phyloP scores from a whole-genome alignment of 2,888 invertebrate genomes.

The Rhagophthalmus giganteus region DNA sequence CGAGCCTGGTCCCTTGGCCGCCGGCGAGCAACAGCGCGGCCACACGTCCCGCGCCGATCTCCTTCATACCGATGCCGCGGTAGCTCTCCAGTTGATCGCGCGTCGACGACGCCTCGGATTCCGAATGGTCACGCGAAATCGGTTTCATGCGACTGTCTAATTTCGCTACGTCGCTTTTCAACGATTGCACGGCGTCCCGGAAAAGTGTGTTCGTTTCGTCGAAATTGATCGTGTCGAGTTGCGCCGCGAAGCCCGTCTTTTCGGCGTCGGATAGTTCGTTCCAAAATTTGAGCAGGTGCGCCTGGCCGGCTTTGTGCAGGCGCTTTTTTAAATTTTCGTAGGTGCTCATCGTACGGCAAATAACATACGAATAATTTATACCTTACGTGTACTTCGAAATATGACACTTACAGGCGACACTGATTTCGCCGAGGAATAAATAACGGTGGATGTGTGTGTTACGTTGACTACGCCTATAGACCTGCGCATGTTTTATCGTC shows the following conservation, averaged over 20 bases:
- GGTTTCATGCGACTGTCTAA: constrained; percentile 54
- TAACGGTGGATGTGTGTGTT: too few species aligned
- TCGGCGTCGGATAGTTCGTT: neutral
- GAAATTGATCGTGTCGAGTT: neutral
- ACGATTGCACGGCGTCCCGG: neutral
- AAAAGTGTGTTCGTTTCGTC: neutral
- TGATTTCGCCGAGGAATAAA: too few species aligned
- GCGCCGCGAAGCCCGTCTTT: neutral
- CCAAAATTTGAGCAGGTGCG: neutral
- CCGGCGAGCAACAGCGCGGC: constrained; percentile 94
- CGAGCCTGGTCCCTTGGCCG: constrained; percentile 96
- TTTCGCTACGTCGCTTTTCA: neutral
- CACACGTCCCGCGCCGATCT: constrained; percentile 66
- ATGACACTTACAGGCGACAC: too few species aligned
- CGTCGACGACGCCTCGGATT: constrained; percentile 70
- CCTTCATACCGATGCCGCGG: constrained; percentile 65
- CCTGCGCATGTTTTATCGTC: too few species aligned
- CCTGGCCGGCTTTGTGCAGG: neutral
- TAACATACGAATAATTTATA: too few species aligned
- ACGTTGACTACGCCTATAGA: too few species aligned
- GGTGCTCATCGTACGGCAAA: neutral
- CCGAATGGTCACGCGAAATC: constrained; percentile 76
- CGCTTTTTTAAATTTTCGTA: neutral
- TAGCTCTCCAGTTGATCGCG: constrained; percentile 69
- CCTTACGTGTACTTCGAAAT: too few species aligned